phyloP scores from a whole-genome alignment of 2,888 invertebrate genomes.

The Homarus gammarus region DNA sequence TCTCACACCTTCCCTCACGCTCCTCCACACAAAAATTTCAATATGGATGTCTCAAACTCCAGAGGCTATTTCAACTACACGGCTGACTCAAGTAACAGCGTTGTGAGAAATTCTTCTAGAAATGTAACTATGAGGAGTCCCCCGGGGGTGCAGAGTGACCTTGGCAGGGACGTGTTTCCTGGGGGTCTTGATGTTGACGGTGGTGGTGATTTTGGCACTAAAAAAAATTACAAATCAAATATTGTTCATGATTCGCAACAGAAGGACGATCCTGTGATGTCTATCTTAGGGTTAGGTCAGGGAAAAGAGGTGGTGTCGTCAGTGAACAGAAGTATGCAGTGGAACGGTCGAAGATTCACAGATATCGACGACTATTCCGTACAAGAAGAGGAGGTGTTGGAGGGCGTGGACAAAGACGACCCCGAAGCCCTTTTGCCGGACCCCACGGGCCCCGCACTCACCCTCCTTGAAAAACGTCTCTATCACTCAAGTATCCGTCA shows the following conservation, averaged over 20 bases:
- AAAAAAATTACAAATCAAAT: neutral
- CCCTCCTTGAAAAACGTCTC: slow-evolving; percentile 35
- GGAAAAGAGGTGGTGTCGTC: neutral
- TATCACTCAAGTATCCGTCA: slow-evolving; percentile 68
- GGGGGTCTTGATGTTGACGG: too few relatives aligned
- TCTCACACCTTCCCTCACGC: neutral
- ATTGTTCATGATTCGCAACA: neutral
- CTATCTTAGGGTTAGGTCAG: neutral
- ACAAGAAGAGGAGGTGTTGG: slow-evolving; percentile 34
- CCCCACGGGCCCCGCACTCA: slow-evolving; percentile 3
- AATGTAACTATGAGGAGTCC: neutral
- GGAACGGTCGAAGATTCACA: slow-evolving; percentile 39
- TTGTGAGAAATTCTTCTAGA: neutral
- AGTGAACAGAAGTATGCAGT: slow-evolving; percentile 10
- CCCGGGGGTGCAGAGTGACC: too few relatives aligned
- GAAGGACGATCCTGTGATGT: neutral
- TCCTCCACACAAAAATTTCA: neutral
- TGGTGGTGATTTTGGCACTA: neutral
- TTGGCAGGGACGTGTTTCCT: too few relatives aligned
- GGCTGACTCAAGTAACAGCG: neutral
- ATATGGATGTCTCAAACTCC: neutral
- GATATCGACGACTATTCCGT: neutral
- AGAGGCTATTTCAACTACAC: neutral
- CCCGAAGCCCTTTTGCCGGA: slow-evolving; percentile 42
- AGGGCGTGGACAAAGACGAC: slow-evolving; percentile 25